Evolutionary conservation across 2,888 invertebrate genomes (phyloP), one percentile per base, ranked within the genome.

Genomic region (Rhyacophila evoluta): DNA sequence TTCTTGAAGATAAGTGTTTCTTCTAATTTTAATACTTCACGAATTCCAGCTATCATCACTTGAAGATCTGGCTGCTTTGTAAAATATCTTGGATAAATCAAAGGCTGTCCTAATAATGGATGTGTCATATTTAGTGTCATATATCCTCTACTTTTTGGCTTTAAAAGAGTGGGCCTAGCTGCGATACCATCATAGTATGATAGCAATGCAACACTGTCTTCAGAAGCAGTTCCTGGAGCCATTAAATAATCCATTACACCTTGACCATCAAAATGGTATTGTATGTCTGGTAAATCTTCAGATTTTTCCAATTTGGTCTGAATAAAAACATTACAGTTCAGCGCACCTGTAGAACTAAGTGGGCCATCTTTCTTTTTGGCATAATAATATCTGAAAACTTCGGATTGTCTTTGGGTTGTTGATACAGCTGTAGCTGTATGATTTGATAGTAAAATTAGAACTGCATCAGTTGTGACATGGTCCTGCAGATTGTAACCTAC

Each of bases 401-500:
- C 90, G 39, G 86, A 82, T 28, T 87, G 80, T 28, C 89, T 83
- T 84, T 90, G 85, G 4, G 88, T 84, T 15, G 85, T 85, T 81
- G 83, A 83, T 0, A 89, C 86, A 74, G 85, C 83, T 3, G 92
- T 92, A 0, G 91, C 87, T 0, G 91, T 90, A 85, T 89, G 87
- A 83, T 92, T 92, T 0, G 89, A 88, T 11, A 93, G 84, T 0
- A 88, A 88, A 79, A 92, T 85, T 0, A 91, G 84, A 1, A 92
- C 86, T 1, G 91, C 91, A 83, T 92, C 91, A 5, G 91, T 89
- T 0, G 94, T 94, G 0, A 94, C 89, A 84, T 95, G 95, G 84
- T 95, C 94, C 84, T 94, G 94, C 0, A 95, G 87, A 85, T 95
- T 95, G 82, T 90, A 87, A 0, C 95, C 95, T 0, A 95, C 95